Percentiles rank a stretch among this genome's conserved stretches.
phyloP scores from a whole-genome alignment of 1,140 invertebrate genomes.

The Drosophila pseudoananassae region DNA sequence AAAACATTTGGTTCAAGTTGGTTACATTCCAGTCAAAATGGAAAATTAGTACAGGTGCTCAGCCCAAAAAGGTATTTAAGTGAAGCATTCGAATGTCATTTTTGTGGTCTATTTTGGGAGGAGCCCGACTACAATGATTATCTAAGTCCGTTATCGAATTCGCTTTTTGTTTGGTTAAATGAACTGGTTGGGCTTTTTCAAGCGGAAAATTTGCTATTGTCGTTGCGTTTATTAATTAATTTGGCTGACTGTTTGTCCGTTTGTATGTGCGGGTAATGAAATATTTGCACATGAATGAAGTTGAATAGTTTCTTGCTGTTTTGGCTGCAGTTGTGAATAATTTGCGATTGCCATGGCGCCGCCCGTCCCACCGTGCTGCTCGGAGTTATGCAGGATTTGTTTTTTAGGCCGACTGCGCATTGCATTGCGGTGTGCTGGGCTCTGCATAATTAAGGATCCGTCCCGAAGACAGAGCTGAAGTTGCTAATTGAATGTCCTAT shows the following conservation, averaged over 20 bases:
- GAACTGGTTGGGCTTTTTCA: slow-evolving; percentile 64
- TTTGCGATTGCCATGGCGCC: slow-evolving; percentile 69
- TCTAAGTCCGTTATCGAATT: slow-evolving; percentile 21
- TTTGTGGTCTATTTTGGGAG: background rate
- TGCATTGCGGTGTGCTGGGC: slow-evolving; percentile 10
- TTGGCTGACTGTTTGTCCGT: slow-evolving; percentile 52
- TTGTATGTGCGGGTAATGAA: slow-evolving; percentile 63
- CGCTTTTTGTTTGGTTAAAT: slow-evolving; percentile 30
- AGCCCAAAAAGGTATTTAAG: background rate
- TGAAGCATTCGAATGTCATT: background rate
- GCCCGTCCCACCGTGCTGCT: slow-evolving; percentile 56
- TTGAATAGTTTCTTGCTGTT: slow-evolving; percentile 73
- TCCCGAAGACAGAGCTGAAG: slow-evolving; percentile 9
- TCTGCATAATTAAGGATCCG: slow-evolving; percentile 35
- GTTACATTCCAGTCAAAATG: too few relatives aligned
- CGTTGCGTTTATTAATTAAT: slow-evolving; percentile 79
- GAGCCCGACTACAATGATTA: slow-evolving; percentile 30
- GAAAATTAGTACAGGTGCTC: too few relatives aligned
- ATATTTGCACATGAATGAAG: slow-evolving; percentile 80
- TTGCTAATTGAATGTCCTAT: slow-evolving; percentile 39
- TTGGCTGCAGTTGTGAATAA: slow-evolving; percentile 71
- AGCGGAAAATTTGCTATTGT: slow-evolving; percentile 80
- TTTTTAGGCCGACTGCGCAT: slow-evolving; percentile 23
- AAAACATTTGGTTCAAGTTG: too few relatives aligned
- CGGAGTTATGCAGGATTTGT: slow-evolving; percentile 4